These are phyloP conservation scores for Acromyrmex charruanus DNA, from an alignment of 1,140 invertebrate genomes.

Conservation along the genomic window DNA sequence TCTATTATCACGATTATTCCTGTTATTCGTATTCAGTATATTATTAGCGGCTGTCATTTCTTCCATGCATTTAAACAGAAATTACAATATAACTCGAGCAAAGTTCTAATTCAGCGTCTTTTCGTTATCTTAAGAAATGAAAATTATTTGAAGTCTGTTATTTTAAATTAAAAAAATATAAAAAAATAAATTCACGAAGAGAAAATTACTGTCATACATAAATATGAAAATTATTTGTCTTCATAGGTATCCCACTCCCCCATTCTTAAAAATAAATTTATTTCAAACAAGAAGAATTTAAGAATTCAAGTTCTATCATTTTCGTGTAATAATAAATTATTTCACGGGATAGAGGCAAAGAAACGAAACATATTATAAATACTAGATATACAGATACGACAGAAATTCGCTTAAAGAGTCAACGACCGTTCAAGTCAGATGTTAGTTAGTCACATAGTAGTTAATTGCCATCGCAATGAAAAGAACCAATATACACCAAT, in stretches of 20 bases:
- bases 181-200: neutral
- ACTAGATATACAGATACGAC: neutral
- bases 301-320: neutral
- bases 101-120: neutral
- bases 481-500: neutral
- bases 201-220: neutral
- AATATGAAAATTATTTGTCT: neutral
- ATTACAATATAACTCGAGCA: constrained; percentile 16
- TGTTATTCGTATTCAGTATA: constrained; percentile 14
- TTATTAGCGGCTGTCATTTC: constrained; percentile 20
- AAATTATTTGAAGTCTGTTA: neutral
- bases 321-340: neutral
- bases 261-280: neutral
- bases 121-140: neutral
- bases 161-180: neutral
- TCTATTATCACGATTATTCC: constrained; percentile 18
- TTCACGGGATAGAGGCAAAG: neutral
- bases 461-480: constrained; percentile 43
- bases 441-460: constrained; percentile 57
- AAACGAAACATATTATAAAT: too few relatives aligned
- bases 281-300: neutral
- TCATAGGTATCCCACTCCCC: too few relatives aligned
- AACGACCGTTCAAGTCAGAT: constrained; percentile 20
- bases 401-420: constrained; percentile 15
- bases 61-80: constrained; percentile 25